Base-by-base conservation (phyloP, 2,113 vertebrate species). In the Cochlearius cochlearius region DNA sequence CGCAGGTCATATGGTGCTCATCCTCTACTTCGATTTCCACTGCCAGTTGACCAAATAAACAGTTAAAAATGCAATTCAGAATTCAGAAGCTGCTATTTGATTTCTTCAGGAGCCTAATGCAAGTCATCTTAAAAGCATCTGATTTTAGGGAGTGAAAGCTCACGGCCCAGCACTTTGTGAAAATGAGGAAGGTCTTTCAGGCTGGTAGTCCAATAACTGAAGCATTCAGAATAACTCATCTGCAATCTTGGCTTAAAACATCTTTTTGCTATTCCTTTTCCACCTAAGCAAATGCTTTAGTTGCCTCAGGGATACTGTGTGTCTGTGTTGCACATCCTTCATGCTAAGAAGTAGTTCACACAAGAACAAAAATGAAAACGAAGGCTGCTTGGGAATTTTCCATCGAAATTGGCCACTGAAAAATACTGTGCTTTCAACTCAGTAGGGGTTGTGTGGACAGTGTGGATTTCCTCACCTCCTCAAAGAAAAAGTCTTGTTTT, bases 261-360 rank as follows among this genome's bases (percentile, higher is more conserved):
- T 79, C 29, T 71, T 84, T 88, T 90, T 88, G 39, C 71, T 84
- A 25, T 77, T 89, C 27, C 15, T 89, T 92, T 92, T 81, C 77
- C 64, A 90, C 94, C 80, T 91, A 95, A 91, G 92, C 49, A 92
- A 97, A 72, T 89, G 72, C 83, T 90, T 79, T 38, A 32, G 47
- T 78, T 89, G 83, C 95, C 96, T 92, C 10, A 0, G 88, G 95
- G 92, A 68, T 81, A 7, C 60, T 58, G 39, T 3, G 6, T 49
- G 19, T 71, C 78, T 66, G 41, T 56, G 63, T 52, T 74, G 67
- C 3, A 9, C 43, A 94, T 84, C 49, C 83, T 91, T 94, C 68
- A 23, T 30, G 32, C 60, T 91, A 67, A 86, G 88, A 96, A 81
- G 72, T 93, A 94, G 88, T 86, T 96, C 96, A 95, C 63, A 27